Conservation (phyloP, 1,140 invertebrate genomes). For the Coptotermes formosanus region DNA sequence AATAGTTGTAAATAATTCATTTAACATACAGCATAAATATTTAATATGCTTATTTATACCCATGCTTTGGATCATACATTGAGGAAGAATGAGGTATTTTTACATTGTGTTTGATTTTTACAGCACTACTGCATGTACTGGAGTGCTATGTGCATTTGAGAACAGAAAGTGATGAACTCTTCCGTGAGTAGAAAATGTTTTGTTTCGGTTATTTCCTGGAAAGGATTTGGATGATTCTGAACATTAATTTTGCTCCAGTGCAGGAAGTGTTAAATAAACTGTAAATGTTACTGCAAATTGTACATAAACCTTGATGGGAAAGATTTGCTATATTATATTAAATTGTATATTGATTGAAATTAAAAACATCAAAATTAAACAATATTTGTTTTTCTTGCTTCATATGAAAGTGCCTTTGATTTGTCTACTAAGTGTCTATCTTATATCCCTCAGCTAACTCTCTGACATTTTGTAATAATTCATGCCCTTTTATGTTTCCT, state of each 20-base stretch:
- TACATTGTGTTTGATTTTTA: background rate
- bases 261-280: background rate
- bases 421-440: too few relatives aligned
- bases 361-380: background rate
- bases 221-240: background rate
- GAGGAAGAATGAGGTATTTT: background rate
- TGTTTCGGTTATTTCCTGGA: background rate
- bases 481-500: too few relatives aligned
- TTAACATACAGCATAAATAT: too few relatives aligned
- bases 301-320: background rate
- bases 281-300: background rate
- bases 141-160: background rate
- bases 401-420: too few relatives aligned
- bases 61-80: background rate
- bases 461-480: too few relatives aligned
- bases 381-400: background rate
- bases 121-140: too few relatives aligned
- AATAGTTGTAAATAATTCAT: too few relatives aligned
- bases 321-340: slow-evolving; percentile 8
- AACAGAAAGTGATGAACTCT: background rate
- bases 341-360: background rate
- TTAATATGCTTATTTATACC: background rate
- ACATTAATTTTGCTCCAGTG: background rate
- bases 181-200: background rate
- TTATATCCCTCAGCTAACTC: too few relatives aligned